Base-by-base conservation (phyloP, 2,888 invertebrate genomes). In the Scaptomyza reducta region DNA sequence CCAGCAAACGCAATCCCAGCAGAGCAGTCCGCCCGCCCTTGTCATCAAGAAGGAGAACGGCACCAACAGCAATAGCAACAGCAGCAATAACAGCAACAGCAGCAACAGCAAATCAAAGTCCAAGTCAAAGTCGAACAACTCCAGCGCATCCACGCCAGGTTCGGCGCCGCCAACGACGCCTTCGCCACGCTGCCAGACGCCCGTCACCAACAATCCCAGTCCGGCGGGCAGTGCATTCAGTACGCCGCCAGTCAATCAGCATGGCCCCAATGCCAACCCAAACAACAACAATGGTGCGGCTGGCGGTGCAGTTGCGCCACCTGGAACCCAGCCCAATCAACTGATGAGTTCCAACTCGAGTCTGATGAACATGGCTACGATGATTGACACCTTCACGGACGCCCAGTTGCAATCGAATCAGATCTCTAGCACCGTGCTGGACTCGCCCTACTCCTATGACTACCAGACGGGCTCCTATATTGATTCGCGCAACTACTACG, bases 381-480 rank as follows among this genome's bases (percentile, higher is more conserved):
- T 95, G 95, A 94, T 95, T 70, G 95, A 95, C 74, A 95, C 95
- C 79, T 95, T 95, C 91, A 94, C 94, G 35, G 95, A 95, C 86
- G 95, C 95, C 16, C 96, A 96, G 88, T 91, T 97, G 33, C 96
- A 97, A 91, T 96, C 96, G 89, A 96, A 96, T 88, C 96, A 96
- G 91, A 96, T 96, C 74, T 96, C 96, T 40, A 96, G 96, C 87
- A 97, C 96, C 13, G 96, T 96, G 6, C 91, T 96, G 79, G 96
- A 96, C 89, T 94, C 94, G 4, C 94, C 95, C 10, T 94, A 94
- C 74, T 91, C 94, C 29, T 94, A 94, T 68, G 94, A 94, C 69
- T 94, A 94, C 88, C 94, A 93, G 75, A 92, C 92, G 66, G 92
- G 92, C 70, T 91, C 92, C 84, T 94, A 94, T 74, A 92, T 92